Base-by-base conservation (phyloP, 2,888 invertebrate species). In the Drosophila borealis region DNA sequence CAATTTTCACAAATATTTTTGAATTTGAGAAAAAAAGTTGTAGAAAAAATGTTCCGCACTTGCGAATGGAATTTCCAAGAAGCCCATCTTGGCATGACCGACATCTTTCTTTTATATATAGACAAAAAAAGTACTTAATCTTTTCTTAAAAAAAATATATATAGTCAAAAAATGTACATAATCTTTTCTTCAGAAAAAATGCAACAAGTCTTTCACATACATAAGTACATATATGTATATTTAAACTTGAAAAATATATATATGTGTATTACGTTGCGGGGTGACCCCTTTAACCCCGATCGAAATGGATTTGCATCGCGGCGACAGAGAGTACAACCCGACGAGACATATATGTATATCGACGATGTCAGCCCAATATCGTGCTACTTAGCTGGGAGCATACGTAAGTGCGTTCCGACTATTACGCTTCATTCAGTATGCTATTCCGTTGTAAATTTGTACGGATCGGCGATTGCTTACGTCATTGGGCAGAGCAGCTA, bases 361-460 rank as follows among this genome's bases (percentile, higher is more conserved):
- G n/a, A 14, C 41, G 57, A 59, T 51, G 33, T 44, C 36, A 42
- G 17, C 44, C 36, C 11, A 60, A 34, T 54, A 34, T n/a, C 37
- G 45, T 17, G 36, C 14, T 13, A 33, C 8, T 19, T 25, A 57
- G 25, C 25, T 2, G 25, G 45, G 21, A 17, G 14, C 10, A 17
- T 44, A 63, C 21, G 33, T 59, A 48, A 53, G 53, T 48, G 42
- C 53, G 53, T 56, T 42, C 11, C 19, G 19, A 10, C 13, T 36
- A 62, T 17, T 37, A 49, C 10, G 42, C 42, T 46, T 46, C 34
- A 74, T 70, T 74, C 41, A 34, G 41, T 41, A 70, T 70, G 74
- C 54, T 65, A 70, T 59, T 74, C 56, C 65, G 75, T 65, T 74
- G 39, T 34, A 45, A 59, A 69, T 45, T 36, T 10, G 39, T 29